Percentiles rank a stretch among this genome's conserved stretches.
phyloP scores from a whole-genome alignment of 2,113 vertebrate species.

The Otocyon megalotis region DNA sequence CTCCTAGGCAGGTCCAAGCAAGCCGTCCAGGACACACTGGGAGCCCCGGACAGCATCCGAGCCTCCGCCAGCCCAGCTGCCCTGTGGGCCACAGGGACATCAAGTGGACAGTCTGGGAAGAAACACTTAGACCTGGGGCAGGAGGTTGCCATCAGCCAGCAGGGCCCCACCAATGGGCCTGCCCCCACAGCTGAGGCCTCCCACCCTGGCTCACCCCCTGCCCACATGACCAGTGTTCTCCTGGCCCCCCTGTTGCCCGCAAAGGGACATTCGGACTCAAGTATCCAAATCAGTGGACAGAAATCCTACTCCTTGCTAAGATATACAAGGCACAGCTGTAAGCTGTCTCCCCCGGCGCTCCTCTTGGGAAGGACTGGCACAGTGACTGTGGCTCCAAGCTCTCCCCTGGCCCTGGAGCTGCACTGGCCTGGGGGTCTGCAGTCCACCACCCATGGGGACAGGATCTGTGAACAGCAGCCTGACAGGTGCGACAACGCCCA shows the following conservation, averaged over 20 bases:
- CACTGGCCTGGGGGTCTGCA: neutral
- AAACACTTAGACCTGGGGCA: neutral
- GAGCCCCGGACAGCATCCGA: neutral
- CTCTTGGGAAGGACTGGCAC: neutral
- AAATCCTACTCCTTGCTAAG: neutral
- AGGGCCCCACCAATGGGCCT: neutral
- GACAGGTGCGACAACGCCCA: rapidly evolving
- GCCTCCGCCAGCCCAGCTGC: neutral
- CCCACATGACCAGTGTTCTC: neutral
- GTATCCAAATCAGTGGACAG: neutral
- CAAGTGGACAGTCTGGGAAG: neutral
- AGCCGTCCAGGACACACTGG: rapidly evolving
- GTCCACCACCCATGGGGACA: neutral
- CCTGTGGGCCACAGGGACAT: neutral
- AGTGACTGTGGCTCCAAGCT: neutral
- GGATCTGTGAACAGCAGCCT: rapidly evolving
- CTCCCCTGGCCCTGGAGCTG: neutral
- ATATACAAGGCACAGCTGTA: neutral
- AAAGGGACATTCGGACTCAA: rapidly evolving
- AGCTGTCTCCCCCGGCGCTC: rapidly evolving
- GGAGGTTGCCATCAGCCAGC: rapidly evolving
- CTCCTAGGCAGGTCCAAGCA: neutral
- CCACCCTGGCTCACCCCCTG: neutral
- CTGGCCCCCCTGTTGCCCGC: neutral
- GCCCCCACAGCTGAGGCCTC: neutral